Conservation (phyloP, 2,888 invertebrate genomes). For the Macropis europaea region DNA sequence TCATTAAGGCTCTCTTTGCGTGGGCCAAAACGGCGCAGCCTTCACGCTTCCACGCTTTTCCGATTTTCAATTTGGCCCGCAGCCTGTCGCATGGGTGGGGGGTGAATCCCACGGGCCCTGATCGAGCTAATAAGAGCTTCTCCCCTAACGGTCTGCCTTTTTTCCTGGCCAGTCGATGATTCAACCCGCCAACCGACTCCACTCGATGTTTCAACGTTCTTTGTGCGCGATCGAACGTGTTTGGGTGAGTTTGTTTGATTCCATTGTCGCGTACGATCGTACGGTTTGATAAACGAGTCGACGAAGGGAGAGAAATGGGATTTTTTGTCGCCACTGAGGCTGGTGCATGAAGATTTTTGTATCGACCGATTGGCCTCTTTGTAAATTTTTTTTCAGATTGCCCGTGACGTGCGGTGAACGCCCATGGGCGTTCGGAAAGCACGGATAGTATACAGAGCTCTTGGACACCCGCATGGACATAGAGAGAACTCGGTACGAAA, state of each 20-base stretch:
- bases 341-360: too few relatives aligned
- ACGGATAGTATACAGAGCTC: too few relatives aligned
- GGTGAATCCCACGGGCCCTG: conserved; percentile 38
- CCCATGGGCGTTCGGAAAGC: too few relatives aligned
- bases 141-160: background rate
- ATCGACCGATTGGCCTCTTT: too few relatives aligned
- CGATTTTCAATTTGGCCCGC: conserved; percentile 54
- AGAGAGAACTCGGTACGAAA: too few relatives aligned
- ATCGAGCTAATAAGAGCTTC: conserved; percentile 41
- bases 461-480: too few relatives aligned
- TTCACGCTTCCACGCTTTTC: conserved; percentile 57
- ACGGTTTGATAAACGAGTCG: background rate
- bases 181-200: conserved; percentile 27
- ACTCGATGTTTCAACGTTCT: conserved; percentile 7
- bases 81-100: background rate
- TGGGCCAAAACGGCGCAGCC: conserved; percentile 22
- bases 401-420: too few relatives aligned
- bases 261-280: conserved; percentile 14
- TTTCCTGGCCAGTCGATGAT: conserved; percentile 29
- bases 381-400: too few relatives aligned
- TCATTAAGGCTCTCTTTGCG: conserved; percentile 54
- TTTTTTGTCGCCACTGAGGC: too few relatives aligned
- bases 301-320: background rate
- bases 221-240: background rate
- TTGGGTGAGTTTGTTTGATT: conserved; percentile 2